phyloP scores from a whole-genome alignment of 2,888 invertebrate species.

The Hyppa rectilinea region DNA sequence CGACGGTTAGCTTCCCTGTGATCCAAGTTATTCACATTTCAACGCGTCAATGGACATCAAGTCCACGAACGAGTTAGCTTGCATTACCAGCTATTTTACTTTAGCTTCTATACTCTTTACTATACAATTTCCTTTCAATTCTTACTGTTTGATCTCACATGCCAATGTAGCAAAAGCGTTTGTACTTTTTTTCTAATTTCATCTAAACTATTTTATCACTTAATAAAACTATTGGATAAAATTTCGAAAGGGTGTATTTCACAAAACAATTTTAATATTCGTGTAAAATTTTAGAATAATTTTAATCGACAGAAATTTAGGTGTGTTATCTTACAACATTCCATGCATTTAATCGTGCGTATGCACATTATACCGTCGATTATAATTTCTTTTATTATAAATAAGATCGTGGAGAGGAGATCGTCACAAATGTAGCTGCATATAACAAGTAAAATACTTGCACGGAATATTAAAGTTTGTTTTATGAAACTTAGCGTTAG shows the following conservation, averaged over 20 bases:
- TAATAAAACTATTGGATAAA: slow-evolving; percentile 77
- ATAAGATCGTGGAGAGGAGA: slow-evolving; percentile 66
- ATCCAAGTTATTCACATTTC: slow-evolving; percentile 61
- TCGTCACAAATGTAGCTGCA: slow-evolving; percentile 64
- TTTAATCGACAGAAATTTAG: slow-evolving; percentile 73
- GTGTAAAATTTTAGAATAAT: slow-evolving; percentile 72
- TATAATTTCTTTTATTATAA: slow-evolving; percentile 70
- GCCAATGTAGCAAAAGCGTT: slow-evolving; percentile 90
- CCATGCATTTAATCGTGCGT: slow-evolving; percentile 83
- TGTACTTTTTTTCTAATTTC: slow-evolving; percentile 77
- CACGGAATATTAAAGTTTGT: slow-evolving; percentile 42
- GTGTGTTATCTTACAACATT: slow-evolving; percentile 80
- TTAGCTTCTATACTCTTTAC: slow-evolving; percentile 79
- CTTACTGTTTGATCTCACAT: slow-evolving; percentile 78
- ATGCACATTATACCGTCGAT: slow-evolving; percentile 73
- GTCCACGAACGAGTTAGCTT: slow-evolving; percentile 43
- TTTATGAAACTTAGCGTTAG: slow-evolving; percentile 39
- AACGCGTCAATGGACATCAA: slow-evolving; percentile 44
- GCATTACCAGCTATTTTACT: slow-evolving; percentile 75
- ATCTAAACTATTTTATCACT: slow-evolving; percentile 84
- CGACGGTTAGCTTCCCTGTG: slow-evolving; percentile 95
- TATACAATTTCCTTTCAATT: slow-evolving; percentile 75
- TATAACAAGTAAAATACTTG: slow-evolving; percentile 27
- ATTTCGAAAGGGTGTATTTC: slow-evolving; percentile 78
- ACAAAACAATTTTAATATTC: slow-evolving; percentile 74